These are phyloP conservation scores for Cyphomyrus discorhynchus DNA, from an alignment of 2,113 vertebrate species.

Conservation along the genomic window DNA sequence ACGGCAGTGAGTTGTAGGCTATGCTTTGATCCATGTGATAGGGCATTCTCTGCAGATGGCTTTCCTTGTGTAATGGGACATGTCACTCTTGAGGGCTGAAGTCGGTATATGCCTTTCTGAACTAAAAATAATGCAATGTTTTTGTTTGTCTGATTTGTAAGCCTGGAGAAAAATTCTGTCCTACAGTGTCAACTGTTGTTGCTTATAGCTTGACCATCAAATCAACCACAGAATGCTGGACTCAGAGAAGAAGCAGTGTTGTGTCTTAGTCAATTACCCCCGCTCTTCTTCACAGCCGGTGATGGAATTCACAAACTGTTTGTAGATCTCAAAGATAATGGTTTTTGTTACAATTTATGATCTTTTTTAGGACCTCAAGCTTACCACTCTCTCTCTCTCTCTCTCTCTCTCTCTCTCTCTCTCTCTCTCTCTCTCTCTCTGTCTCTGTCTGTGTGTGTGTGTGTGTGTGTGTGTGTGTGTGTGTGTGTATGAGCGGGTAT, in stretches of 20 bases:
- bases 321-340: not conserved
- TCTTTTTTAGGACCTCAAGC: not conserved
- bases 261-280: constrained; percentile 60
- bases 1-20: constrained; percentile 33
- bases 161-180: constrained; percentile 60
- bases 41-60: not conserved
- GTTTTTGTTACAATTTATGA: not conserved
- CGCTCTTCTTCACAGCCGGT: constrained; percentile 53
- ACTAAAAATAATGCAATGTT: constrained; percentile 53
- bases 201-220: constrained; percentile 70
- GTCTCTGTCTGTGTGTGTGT: not conserved
- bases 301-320: constrained; percentile 35
- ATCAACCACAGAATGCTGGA: constrained; percentile 56
- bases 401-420: too few relatives aligned
- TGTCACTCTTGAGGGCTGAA: constrained; percentile 54
- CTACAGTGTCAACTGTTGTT: constrained; percentile 54
- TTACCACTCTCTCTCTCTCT: not conserved
- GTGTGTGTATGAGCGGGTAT: not conserved
- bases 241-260: constrained; percentile 59
- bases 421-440: too few relatives aligned
- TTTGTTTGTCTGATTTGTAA: constrained; percentile 64
- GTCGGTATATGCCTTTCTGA: constrained; percentile 44
- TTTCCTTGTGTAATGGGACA: constrained; percentile 43
- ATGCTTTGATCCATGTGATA: constrained; percentile 47
- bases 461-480: not conserved